Evolutionary conservation across 1,140 invertebrate species (phyloP), one percentile per base, ranked within the genome.

Genomic region (Ceratina australensis): DNA sequence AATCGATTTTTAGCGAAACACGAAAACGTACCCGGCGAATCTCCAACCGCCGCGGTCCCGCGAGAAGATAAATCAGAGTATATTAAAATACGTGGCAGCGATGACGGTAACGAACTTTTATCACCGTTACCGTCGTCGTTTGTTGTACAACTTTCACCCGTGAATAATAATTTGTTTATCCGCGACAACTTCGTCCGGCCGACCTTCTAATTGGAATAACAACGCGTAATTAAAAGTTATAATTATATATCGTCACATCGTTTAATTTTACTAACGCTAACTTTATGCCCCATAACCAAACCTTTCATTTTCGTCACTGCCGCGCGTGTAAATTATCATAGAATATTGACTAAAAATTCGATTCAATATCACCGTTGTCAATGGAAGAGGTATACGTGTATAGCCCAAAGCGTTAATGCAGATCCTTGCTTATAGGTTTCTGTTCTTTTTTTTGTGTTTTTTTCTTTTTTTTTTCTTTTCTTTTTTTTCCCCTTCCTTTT

Each of bases 1-100:
- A 91, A 91, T 91, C 91, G 90, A 90, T 92, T 90, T 89, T 89
- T 89, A 90, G 87, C 78, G 33, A 42, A 42, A 42, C 33, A 42
- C 33, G 33, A 42, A 42, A 42, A 42, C n/a, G n/a, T n/a, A 42
- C 33, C 81, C 78, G 69, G 75, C 42, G 78, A n/a, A 15, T 24
- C 18, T 52, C 15, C n/a, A n/a, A n/a, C 33, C 33, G 33, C 10
- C 15, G 13, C 68, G 20, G 13, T 61, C 26, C 52, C 3, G 18
- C 15, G 47, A n/a, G 16, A 65, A 20, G 28, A 15, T 15, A 60
- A 28, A 60, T 18, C 13, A 60, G 18, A 28, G 16, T 22, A n/a
- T 42, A n/a, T 22, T n/a, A 15, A n/a, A 15, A 24, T n/a, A 73
- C 42, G 28, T 56, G 33, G 10, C 28, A n/a, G 26, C 16, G n/a